A percentile compares a stretch with the other conserved stretches of the same genome.
phyloP scores from a whole-genome alignment of 2,888 invertebrate species.

The Caenorhabditis sulstoni region DNA sequence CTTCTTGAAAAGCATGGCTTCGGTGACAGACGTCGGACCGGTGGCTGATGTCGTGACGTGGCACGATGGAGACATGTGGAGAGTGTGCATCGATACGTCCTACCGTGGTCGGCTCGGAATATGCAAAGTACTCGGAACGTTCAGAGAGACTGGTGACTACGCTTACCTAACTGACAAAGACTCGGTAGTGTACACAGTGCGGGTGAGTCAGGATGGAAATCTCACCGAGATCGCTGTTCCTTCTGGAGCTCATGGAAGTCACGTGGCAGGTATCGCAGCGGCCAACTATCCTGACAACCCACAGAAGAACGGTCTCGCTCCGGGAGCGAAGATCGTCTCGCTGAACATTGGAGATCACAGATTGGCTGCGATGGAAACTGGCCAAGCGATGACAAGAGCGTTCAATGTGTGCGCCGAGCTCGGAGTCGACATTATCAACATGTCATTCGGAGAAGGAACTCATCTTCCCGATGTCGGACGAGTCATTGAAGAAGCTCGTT shows the following conservation, averaged over 20 bases:
- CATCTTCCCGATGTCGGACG: conserved; percentile 93
- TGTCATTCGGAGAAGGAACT: conserved; percentile 97
- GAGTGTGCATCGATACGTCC: conserved; percentile 90
- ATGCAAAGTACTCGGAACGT: conserved; percentile 89
- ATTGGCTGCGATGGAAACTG: conserved; percentile 96
- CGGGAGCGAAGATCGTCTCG: conserved; percentile 89
- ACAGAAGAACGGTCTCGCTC: conserved; percentile 94
- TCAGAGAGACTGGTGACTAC: conserved; percentile 88
- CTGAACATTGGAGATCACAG: conserved; percentile 90
- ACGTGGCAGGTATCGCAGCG: conserved; percentile 96
- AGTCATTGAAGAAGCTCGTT: conserved; percentile 85
- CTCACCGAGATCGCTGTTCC: conserved; percentile 93
- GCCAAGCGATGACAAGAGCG: conserved; percentile 92
- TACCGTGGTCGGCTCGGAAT: conserved; percentile 89
- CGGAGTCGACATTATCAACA: conserved; percentile 91
- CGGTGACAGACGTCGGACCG: conserved; percentile 90
- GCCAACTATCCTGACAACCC: conserved; percentile 91
- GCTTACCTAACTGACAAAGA: conserved; percentile 87
- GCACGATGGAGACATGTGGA: conserved; percentile 92
- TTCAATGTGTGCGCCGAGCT: conserved; percentile 82
- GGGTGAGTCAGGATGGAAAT: conserved; percentile 91
- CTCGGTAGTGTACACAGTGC: conserved; percentile 90
- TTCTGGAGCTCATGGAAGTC: conserved; percentile 93
- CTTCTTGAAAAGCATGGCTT: conserved; percentile 87
- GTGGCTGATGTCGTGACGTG: conserved; percentile 95